Evolutionary conservation across 2,888 invertebrate species (phyloP).

Genomic region (Acleris literana): DNA sequence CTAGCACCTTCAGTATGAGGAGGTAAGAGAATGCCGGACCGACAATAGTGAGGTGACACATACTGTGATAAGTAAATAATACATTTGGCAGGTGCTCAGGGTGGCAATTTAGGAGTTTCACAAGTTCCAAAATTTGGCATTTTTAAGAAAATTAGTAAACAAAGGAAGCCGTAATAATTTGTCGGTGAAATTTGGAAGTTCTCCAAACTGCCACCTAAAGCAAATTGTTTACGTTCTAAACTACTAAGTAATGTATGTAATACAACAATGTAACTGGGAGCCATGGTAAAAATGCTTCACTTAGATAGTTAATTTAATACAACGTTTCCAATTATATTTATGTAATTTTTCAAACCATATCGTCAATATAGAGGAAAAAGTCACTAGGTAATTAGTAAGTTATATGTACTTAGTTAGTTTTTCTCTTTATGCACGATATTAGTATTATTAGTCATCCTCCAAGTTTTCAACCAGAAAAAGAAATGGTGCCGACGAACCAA

Average conservation of each 20-base stretch:
- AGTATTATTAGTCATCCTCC: not conserved
- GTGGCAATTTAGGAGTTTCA: not conserved
- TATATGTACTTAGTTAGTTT: too few relatives aligned
- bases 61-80: slow-evolving; percentile 38
- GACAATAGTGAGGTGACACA: slow-evolving; percentile 38
- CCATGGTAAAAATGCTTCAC: not conserved
- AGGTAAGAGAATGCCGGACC: slow-evolving; percentile 25
- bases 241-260: not conserved
- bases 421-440: too few relatives aligned
- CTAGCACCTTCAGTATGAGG: slow-evolving; percentile 33
- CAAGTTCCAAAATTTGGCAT: not conserved
- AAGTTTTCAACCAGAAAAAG: slow-evolving; percentile 3
- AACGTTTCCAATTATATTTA: too few relatives aligned
- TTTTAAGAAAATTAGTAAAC: too few relatives aligned
- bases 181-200: too few relatives aligned
- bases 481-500: slow-evolving; percentile 42
- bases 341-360: too few relatives aligned
- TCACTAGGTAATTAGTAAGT: too few relatives aligned
- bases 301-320: too few relatives aligned
- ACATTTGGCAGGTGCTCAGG: slow-evolving; percentile 24
- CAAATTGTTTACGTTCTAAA: not conserved
- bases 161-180: too few relatives aligned
- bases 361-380: too few relatives aligned
- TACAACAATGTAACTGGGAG: slow-evolving; percentile 9
- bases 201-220: too few relatives aligned